A percentile compares a stretch with the other conserved stretches of the same genome.
These are phyloP conservation scores for Liopterus haemorrhoidalis DNA, from an alignment of 2,888 invertebrate genomes.

Conservation along the genomic window DNA sequence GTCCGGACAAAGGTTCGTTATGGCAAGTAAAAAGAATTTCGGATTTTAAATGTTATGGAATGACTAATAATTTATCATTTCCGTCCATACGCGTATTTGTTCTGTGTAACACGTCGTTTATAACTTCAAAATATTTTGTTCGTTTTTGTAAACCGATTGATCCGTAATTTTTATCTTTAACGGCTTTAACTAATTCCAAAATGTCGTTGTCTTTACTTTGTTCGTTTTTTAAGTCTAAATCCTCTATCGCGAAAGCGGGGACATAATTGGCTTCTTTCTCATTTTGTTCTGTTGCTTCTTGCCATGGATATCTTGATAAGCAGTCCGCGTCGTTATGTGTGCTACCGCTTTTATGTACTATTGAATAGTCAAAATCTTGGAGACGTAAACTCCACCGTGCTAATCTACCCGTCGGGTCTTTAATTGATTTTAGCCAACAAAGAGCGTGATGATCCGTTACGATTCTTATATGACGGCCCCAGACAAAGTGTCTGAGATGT, in stretches of 20 bases:
- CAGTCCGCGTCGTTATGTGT: slow-evolving; percentile 16
- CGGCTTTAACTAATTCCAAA: background rate
- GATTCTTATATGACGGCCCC: slow-evolving; percentile 10
- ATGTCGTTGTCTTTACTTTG: background rate
- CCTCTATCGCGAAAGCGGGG: background rate
- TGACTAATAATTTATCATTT: background rate
- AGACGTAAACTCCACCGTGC: slow-evolving; percentile 21
- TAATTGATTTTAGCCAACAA: slow-evolving; percentile 14
- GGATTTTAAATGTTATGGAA: background rate
- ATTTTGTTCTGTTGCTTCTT: background rate
- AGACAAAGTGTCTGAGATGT: slow-evolving; percentile 9
- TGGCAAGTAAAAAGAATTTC: background rate
- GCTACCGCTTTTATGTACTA: slow-evolving; percentile 17
- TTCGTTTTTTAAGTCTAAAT: background rate
- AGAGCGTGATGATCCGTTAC: slow-evolving; percentile 18
- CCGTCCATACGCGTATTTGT: background rate
- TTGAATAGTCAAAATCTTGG: slow-evolving; percentile 19
- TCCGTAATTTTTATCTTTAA: background rate
- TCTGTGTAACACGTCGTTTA: background rate
- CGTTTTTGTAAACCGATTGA: background rate
- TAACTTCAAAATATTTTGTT: background rate
- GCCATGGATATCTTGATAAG: slow-evolving; percentile 25
- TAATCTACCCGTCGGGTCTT: slow-evolving; percentile 12
- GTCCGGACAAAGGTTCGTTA: background rate
- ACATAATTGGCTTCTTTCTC: background rate